These are phyloP conservation scores for Tenebrosternarchus preto DNA, from an alignment of 2,113 vertebrate genomes.

Conservation along the genomic window DNA sequence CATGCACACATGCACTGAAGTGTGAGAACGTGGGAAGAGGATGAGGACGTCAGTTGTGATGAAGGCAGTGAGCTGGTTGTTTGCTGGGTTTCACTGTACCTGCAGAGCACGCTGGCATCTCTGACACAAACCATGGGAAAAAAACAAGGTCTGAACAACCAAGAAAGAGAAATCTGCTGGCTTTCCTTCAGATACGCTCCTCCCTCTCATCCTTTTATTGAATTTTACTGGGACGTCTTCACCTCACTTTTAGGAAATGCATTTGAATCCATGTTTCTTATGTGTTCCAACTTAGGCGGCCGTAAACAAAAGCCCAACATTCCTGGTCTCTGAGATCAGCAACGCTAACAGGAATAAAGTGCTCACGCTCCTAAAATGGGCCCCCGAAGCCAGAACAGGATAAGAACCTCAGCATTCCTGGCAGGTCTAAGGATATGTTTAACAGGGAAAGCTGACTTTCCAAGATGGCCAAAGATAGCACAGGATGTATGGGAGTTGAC, in stretches of 20 bases:
- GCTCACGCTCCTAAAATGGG: constrained; percentile 35
- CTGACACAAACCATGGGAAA: not conserved
- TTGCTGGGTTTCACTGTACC: not conserved
- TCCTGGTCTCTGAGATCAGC: constrained; percentile 42
- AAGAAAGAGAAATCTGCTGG: constrained; percentile 12
- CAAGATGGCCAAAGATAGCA: constrained; percentile 50
- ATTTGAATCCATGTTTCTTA: constrained; percentile 27
- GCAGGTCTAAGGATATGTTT: constrained; percentile 43
- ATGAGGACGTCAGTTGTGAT: not conserved
- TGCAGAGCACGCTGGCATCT: not conserved
- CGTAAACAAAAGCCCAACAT: constrained; percentile 41
- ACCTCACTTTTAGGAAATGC: constrained; percentile 23
- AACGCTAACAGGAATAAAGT: constrained; percentile 19
- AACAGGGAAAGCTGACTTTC: constrained; percentile 36
- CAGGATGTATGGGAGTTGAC: constrained; percentile 51
- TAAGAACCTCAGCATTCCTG: constrained; percentile 36
- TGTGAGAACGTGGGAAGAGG: not conserved
- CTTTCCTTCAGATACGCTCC: constrained; percentile 4
- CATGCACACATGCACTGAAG: too few relatives aligned
- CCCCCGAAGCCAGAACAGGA: constrained; percentile 28
- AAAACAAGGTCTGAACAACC: constrained; percentile 22
- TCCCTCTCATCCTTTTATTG: constrained; percentile 20
- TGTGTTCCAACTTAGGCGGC: constrained; percentile 7
- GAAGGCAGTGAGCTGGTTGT: not conserved
- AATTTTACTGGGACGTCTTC: constrained; percentile 32